Evolutionary conservation across 2,113 vertebrate species (phyloP), one percentile per base, ranked within the genome.

Genomic region (Astur gentilis): DNA sequence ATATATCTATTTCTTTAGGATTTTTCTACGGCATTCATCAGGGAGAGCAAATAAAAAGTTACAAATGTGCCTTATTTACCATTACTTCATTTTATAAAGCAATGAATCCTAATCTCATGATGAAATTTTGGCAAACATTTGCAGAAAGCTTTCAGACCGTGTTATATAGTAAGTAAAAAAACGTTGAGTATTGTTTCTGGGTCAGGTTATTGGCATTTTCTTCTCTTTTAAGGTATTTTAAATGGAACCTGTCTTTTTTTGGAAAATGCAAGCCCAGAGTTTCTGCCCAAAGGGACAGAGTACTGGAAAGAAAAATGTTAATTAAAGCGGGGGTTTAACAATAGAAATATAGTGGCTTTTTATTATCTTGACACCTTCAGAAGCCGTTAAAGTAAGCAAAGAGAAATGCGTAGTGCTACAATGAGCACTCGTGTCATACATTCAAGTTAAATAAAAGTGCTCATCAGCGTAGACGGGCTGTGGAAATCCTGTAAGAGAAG

Each of bases 21-120:
- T 62, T 70, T 84, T 95, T 80, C 50, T 87, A 50, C 6, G 40
- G 10, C 22, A n/a, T 94, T 92, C 66, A 55, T 67, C 50, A 77
- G 64, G 29, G 52, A 96, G 45, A 94, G 55, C 36, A 97, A 95
- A 92, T 83, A 80, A 93, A 65, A 93, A 82, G 54, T 73, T 81
- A 71, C 11, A 20, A 84, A 91, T 52, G 66, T 18, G 13, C 44
- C 50, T 80, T 84, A 90, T 83, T 95, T 77, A 90, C 64, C 32
- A 72, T 89, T 69, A 67, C 64, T 83, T 91, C 65, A 71, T 92
- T 95, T 92, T 89, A 92, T 90, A 91, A 90, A 89, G 87, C 60
- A 78, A 50, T 49, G 32, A 95, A 95, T 95, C 45, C 66, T 84
- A 87, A 90, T 94, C 60, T 93, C 42, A 31, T 58, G 47, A 71